phyloP scores from a whole-genome alignment of 1,140 invertebrate genomes.

The Megathymus violae region DNA sequence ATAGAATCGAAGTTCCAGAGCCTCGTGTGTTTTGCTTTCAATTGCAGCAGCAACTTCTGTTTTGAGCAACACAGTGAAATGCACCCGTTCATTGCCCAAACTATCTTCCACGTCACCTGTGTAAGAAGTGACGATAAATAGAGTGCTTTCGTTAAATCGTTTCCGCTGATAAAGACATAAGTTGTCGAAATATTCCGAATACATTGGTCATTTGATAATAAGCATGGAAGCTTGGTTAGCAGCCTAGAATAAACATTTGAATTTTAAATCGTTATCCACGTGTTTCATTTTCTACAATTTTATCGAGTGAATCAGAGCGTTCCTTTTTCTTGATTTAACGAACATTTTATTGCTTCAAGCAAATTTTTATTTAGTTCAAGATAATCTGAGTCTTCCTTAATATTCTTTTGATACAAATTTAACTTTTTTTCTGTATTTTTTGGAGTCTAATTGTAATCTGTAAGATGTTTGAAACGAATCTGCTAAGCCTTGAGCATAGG shows the following conservation, averaged over 20 bases:
- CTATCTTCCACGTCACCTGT: conserved; percentile 45
- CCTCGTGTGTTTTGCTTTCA: conserved; percentile 41
- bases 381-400: too few species aligned
- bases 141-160: conserved; percentile 41
- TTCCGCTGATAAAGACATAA: conserved; percentile 47
- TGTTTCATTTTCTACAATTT: conserved; percentile 13
- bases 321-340: too few species aligned
- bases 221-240: conserved; percentile 4
- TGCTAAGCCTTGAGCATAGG: too few species aligned
- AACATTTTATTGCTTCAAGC: too few species aligned
- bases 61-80: conserved; percentile 47
- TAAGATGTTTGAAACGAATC: too few species aligned
- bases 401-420: too few species aligned
- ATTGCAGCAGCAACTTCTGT: conserved; percentile 45
- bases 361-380: too few species aligned
- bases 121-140: conserved; percentile 42
- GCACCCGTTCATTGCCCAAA: conserved; percentile 43
- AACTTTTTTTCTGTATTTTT: too few species aligned
- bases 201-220: conserved; percentile 27
- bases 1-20: too few species aligned
- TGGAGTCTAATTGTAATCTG: too few species aligned
- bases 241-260: conserved; percentile 7
- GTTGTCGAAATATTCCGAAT: conserved; percentile 44
- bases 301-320: conserved; percentile 23
- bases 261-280: conserved; percentile 16